phyloP scores from a whole-genome alignment of 2,888 invertebrate genomes.

The Ochropleura plecta region DNA sequence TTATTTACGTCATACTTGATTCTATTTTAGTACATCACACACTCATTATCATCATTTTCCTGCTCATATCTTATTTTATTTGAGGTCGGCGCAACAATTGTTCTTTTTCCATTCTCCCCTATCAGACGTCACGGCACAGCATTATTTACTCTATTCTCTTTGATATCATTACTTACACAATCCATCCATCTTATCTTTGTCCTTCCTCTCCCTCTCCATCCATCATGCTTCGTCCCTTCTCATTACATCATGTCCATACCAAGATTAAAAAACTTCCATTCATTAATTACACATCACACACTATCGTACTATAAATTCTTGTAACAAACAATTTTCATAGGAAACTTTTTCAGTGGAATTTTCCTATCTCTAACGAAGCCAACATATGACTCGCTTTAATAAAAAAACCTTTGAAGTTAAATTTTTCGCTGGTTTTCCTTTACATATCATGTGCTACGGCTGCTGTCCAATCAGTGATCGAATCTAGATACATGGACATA shows the following conservation, averaged over 20 bases:
- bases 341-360: conserved; percentile 25
- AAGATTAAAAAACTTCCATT: no score
- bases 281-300: background rate
- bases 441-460: conserved; percentile 1
- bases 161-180: no score
- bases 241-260: no score
- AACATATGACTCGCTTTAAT: conserved; percentile 32
- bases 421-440: conserved; percentile 37
- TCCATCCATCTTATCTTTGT: no score
- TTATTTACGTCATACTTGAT: background rate
- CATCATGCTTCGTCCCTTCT: no score
- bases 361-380: conserved; percentile 46
- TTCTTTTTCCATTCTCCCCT: no score
- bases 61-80: no score
- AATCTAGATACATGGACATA: background rate
- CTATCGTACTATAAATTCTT: background rate
- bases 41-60: no score
- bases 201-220: no score
- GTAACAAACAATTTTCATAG: conserved; percentile 8
- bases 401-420: conserved; percentile 53
- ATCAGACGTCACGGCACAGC: no score
- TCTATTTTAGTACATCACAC: background rate
- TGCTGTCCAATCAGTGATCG: conserved; percentile 33
- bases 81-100: no score
- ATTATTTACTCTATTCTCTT: no score